These are phyloP conservation scores for Sphaeridia pumilis DNA, from an alignment of 2,888 invertebrate species.

Conservation along the genomic window DNA sequence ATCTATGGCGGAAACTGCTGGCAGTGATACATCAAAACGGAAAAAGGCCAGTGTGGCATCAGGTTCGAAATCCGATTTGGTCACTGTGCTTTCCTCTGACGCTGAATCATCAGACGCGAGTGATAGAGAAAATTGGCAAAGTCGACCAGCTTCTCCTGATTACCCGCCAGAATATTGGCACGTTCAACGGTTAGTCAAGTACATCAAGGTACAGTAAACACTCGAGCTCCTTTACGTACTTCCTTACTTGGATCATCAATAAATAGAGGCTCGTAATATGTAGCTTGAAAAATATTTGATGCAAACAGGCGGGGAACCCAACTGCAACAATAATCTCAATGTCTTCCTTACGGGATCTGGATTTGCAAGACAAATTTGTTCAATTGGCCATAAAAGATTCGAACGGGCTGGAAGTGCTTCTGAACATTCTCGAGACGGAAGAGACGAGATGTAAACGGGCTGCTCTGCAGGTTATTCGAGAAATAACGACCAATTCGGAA, in stretches of 20 bases:
- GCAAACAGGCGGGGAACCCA: slow-evolving; percentile 67
- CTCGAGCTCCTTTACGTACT: neutral
- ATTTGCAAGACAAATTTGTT: slow-evolving; percentile 66
- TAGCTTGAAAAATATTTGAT: neutral
- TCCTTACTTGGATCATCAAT: too few species aligned
- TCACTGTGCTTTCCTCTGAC: slow-evolving; percentile 20
- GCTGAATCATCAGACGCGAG: slow-evolving; percentile 25
- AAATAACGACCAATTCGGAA: slow-evolving; percentile 64
- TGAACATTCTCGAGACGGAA: slow-evolving; percentile 81
- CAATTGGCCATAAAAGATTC: slow-evolving; percentile 76
- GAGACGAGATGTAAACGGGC: slow-evolving; percentile 47
- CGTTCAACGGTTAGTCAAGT: slow-evolving; percentile 86
- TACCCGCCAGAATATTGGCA: slow-evolving; percentile 90
- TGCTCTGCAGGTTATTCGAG: slow-evolving; percentile 63
- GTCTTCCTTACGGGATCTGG: slow-evolving; percentile 79
- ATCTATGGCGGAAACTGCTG: neutral
- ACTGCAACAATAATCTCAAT: slow-evolving; percentile 86
- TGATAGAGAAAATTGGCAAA: slow-evolving; percentile 22
- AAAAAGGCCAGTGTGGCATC: neutral
- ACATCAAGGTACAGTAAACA: slow-evolving; percentile 54
- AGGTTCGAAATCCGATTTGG: neutral
- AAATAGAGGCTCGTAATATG: neutral
- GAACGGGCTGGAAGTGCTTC: slow-evolving; percentile 83
- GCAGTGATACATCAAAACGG: neutral
- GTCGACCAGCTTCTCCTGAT: slow-evolving; percentile 42